A percentile compares a stretch with the other conserved stretches of the same genome.
Evolutionary conservation across 1,140 invertebrate species (phyloP).

Genomic region (Piezodorus guildinii): DNA sequence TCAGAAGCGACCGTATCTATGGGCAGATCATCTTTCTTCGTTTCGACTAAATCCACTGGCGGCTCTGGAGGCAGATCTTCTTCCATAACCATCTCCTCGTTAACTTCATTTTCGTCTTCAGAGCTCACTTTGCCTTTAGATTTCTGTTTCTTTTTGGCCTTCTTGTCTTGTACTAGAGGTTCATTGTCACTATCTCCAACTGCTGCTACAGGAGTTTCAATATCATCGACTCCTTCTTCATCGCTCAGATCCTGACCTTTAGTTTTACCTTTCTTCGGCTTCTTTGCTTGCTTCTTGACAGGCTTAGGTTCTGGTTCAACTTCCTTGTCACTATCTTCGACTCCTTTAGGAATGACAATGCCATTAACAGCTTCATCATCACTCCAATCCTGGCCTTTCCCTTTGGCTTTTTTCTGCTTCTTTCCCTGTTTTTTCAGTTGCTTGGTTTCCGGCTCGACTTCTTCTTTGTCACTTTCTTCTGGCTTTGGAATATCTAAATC

Average conservation of each 20-base stretch:
- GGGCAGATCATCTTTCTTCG: not conserved
- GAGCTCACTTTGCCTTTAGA: constrained; percentile 25
- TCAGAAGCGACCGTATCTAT: constrained; percentile 12
- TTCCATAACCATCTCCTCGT: constrained; percentile 28
- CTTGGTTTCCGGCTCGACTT: constrained; percentile 5
- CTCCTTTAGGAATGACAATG: constrained; percentile 24
- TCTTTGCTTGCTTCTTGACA: constrained; percentile 14
- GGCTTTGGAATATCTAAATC: constrained; percentile 29
- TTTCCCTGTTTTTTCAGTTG: constrained; percentile 26
- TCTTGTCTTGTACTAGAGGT: constrained; percentile 18
- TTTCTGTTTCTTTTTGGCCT: constrained; percentile 24
- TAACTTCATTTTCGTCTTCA: constrained; percentile 33
- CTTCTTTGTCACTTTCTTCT: not conserved
- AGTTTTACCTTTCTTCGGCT: not conserved
- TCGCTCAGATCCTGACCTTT: not conserved
- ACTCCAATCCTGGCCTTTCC: constrained; percentile 25
- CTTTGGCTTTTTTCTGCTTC: constrained; percentile 26
- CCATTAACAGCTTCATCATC: constrained; percentile 32
- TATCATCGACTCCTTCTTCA: not conserved
- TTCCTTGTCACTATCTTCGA: constrained; percentile 19
- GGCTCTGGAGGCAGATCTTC: not conserved
- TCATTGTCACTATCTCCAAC: constrained; percentile 22
- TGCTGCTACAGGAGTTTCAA: not conserved
- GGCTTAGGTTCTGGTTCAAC: constrained; percentile 8
- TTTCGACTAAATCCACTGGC: not conserved